Evolutionary conservation across 2,113 vertebrate genomes (phyloP), one percentile per base, ranked within the genome.

Genomic region (Oreochromis aureus): DNA sequence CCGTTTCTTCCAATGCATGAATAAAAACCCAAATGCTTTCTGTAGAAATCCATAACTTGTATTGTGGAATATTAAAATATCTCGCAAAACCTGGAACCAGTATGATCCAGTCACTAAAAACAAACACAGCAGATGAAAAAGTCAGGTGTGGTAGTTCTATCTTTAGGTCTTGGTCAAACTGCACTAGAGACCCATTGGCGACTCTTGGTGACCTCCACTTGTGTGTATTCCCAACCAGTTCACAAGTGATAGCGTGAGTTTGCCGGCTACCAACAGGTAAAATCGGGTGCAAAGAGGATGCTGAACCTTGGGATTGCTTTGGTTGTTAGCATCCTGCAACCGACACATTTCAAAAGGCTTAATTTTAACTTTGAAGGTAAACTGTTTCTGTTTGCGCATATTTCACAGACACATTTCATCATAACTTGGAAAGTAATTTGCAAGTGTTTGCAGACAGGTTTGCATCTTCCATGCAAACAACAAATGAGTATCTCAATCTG

Each of bases 161-260:
- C 41, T 73, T 24, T 73, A 11, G 22, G 22, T 10, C 15, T 73
- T 46, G 1, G 69, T 48, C 69, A 46, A 27, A 73, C 69, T 18
- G 8, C 8, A 27, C 8, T 46, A 46, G 8, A 73, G 9, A 15
- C 22, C 22, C 8, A 24, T 10, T 18, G 22, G 22, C 2, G 1
- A 46, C 39, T n/a, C n/a, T 44, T 44, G n/a, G 39, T 24, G 39
- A 73, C 66, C n/a, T 2, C 66, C 22, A 24, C 7, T 15, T 24
- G n/a, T 73, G 69, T 4, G n/a, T 73, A 36, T 27, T 6, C 22
- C 39, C 69, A 73, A 46, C 39, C 39, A 46, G 69, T 30, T 73
- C 22, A 46, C 6, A 46, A 30, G 41, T 11, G 41, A 46, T 10
- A 27, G 41, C 0, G 0, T 46, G 5, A 73, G 41, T 44, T 73